Evolutionary conservation across 1,140 invertebrate species (phyloP), one percentile per base, ranked within the genome.

Genomic region (Orius insidiosus): DNA sequence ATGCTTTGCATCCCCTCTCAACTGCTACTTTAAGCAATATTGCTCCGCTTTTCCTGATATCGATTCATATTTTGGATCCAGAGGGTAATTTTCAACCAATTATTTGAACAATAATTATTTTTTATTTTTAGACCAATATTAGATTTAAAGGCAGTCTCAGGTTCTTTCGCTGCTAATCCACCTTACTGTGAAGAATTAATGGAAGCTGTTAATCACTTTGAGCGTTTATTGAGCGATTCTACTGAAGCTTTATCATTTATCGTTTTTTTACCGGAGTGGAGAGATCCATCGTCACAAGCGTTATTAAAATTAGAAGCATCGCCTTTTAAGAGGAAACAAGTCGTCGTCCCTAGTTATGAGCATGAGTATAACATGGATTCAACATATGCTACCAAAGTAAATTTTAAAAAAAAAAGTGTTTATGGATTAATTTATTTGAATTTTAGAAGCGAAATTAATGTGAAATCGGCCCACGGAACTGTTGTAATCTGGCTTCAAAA

Each of bases 21-120:
- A 98, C 62, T 95, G 85, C 60, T 98, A 94, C 65, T 97, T 95
- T 62, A 67, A 80, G 39, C 92, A 98, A 63, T 96, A 87, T 64
- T 95, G 90, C 60, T 96, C 92, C 7, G 82, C 89, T 0, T 98
- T 96, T 63, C 75, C 84, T 1, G 92, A 97, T 59, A 95, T 87
- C 3, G 93, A 98, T 67, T 79, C 85, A 0, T 95, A 90, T 98
- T 96, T n/a, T 65, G 93, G 93, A 16, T 96, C 92, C 1, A 70
- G 90, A 59, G 92, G 92, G 85, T 90, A 60, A 69, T 67, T 54
- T 11, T 19, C 50, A 36, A 33, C 47, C 33, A 14, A 8, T 6
- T 14, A 38, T 38, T 38, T 38, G 7, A 8, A 33, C 32, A 7
- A 33, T n/a, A 7, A 33, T 8, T 48, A 36, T 43, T 53, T 47